Evolutionary conservation across 2,797 vertebrate genomes (phyloP), one percentile per base, ranked within the genome.

Genomic region (Parotocinclus haroldoi): DNA sequence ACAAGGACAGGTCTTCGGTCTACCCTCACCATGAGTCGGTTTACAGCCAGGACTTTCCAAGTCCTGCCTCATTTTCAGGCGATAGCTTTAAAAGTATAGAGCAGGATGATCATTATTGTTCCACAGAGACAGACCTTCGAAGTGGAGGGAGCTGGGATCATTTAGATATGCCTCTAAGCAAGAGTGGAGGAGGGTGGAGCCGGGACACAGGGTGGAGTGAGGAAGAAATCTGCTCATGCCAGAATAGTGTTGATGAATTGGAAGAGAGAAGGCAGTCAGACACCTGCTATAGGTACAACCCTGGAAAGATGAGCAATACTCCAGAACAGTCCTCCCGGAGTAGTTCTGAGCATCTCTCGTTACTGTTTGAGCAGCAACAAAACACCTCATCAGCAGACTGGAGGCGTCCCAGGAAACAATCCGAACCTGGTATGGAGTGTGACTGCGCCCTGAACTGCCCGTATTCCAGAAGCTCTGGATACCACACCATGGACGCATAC

Each of bases 271-370:
- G 57, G 13, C 71, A 75, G 36, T 40, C 46, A 7, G 63, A 72
- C 54, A 58, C 74, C 37, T 89, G 89, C 85, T 77, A 86, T 45
- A 74, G 77, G 19, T 80, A 74, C 65, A 63, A 75, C 38, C 83
- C 79, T 10, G 89, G 78, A 19, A 85, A 84, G 44, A 84, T 83
- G 9, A 84, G 83, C 74, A 86, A 79, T 70, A 86, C 86, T 27
- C 80, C 83, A 0, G 86, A 78, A 13, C 85, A 82, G 69, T 90
- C 89, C 11, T 89, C 88, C 36, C 64, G 77, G 38, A 84, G 80
- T 71, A 91, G 89, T 72, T 91, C 87, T 12, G 89, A 92, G 68
- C 89, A 91, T 68, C 82, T 90, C 9, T 88, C 88, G 10, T 63
- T 88, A 66, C 79, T 91, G 37, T 92, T 90, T 74, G 87, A 85